Percentiles rank a stretch among this genome's conserved stretches.
Conservation (phyloP, 2,888 invertebrate species). For the Thymelicus sylvestris region DNA sequence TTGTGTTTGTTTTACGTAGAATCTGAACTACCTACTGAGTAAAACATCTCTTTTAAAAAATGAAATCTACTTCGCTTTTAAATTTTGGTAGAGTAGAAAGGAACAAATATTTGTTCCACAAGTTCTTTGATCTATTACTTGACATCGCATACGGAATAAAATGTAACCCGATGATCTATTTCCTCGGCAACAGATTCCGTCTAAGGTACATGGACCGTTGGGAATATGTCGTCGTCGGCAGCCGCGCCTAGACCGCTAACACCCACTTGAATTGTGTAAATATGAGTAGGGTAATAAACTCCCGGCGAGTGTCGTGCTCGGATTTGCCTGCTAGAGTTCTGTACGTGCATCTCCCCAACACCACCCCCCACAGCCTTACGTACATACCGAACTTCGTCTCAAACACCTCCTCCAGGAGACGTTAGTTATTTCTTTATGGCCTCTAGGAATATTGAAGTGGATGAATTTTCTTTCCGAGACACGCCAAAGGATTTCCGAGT, state of each 20-base stretch:
- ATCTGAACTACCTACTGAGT: background rate
- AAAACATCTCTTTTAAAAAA: background rate
- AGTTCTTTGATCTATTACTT: conserved; percentile 26
- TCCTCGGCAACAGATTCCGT: conserved; percentile 39
- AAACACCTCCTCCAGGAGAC: conserved; percentile 61
- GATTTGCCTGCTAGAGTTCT: conserved; percentile 76
- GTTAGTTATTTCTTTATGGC: conserved; percentile 58
- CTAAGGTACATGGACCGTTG: conserved; percentile 47
- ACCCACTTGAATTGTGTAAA: conserved; percentile 77
- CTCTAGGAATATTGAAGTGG: conserved; percentile 45
- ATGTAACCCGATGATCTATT: conserved; percentile 39
- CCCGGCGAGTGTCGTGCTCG: conserved; percentile 68
- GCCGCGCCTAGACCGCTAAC: conserved; percentile 63
- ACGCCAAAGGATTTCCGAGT: conserved; percentile 25
- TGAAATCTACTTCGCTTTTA: conserved; percentile 5
- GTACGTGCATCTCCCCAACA: conserved; percentile 69
- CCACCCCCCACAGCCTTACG: conserved; percentile 51
- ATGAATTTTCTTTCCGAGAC: conserved; percentile 35
- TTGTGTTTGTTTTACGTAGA: background rate
- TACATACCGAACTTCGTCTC: conserved; percentile 68
- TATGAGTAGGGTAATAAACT: conserved; percentile 81
- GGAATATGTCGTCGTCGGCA: conserved; percentile 51
- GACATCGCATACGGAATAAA: conserved; percentile 30
- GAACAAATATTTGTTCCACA: conserved; percentile 26
- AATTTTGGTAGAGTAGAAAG: conserved; percentile 4